Conservation (phyloP, 2,113 vertebrate species). For the Neomonachus schauinslandi region DNA sequence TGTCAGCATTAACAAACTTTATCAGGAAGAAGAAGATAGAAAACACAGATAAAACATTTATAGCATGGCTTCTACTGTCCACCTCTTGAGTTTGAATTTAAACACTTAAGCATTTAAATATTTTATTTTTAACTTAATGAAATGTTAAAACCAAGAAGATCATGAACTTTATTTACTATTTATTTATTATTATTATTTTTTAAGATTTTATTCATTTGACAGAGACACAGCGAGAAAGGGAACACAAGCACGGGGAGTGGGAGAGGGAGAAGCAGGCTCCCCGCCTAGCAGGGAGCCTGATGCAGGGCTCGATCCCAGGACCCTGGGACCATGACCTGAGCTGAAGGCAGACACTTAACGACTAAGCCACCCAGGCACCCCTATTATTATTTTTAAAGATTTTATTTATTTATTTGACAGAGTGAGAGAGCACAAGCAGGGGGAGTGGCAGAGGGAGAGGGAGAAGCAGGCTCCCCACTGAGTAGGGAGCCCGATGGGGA, state of each 20-base stretch:
- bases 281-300: too few species aligned
- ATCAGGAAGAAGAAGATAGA: background rate
- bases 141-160: constrained; percentile 54
- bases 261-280: too few species aligned
- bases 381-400: too few species aligned
- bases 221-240: background rate
- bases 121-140: constrained; percentile 62
- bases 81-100: background rate
- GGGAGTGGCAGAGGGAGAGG: too few species aligned
- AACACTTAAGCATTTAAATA: constrained; percentile 42
- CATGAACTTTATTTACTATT: background rate
- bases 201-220: background rate
- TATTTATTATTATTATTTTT: too few species aligned
- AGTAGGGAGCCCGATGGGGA: too few species aligned
- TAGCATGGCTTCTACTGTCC: background rate
- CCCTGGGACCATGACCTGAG: too few species aligned
- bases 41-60: background rate
- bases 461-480: too few species aligned
- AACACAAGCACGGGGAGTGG: too few species aligned
- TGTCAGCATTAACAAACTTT: background rate
- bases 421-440: background rate
- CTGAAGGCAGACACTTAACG: too few species aligned
- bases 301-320: too few species aligned
- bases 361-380: too few species aligned
- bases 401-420: background rate